Base-by-base conservation (phyloP, 2,888 invertebrate species). In the Andrena haemorrhoa region DNA sequence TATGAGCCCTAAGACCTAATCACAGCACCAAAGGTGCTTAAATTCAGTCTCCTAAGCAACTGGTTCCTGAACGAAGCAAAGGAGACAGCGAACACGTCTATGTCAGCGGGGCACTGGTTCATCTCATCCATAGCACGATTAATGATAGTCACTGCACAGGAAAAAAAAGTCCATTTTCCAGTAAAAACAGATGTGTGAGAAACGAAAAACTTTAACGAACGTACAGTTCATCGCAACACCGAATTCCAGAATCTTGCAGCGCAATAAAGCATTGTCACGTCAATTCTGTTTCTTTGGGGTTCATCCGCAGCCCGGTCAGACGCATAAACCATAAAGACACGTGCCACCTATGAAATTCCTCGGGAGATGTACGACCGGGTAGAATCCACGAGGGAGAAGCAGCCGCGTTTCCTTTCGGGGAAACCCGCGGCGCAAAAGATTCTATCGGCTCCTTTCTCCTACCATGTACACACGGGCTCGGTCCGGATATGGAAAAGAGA, bases 301-400 rank as follows among this genome's bases (percentile, higher is more conserved):
- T 87, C 87, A 86, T 87, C 82, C 74, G 33, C 65, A 75, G 69
- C 66, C 58, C 76, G 66, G 79, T 89, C 86, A 90, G 90, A 89
- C 90, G 88, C 91, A 90, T 91, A 91, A 91, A 91, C 89, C 88
- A 89, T 87, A 88, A 89, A 86, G 85, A 88, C 90, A 88, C 86
- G 86, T 85, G 88, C 79, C 85, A 82, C 79, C 86, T 88, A 88
- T 85, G 86, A 83, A 88, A 88, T 83, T 85, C 76, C 53, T 53
- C 26, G 69, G 79, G 49, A 81, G 82, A 82, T 66, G 76, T 85
- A 87, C 79, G 79, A 75, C 56, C 68, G 16, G n/a, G 79, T 71
- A 68, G 79, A 86, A 87, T 79, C 70, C 79, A 83, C 69, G 53
- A 65, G 76, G 74, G 84, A 82, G 70, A 74, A 63, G 58, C 60